Evolutionary conservation across 2,888 invertebrate genomes (phyloP), one percentile per base, ranked within the genome.

Genomic region (Athetis lepigone): DNA sequence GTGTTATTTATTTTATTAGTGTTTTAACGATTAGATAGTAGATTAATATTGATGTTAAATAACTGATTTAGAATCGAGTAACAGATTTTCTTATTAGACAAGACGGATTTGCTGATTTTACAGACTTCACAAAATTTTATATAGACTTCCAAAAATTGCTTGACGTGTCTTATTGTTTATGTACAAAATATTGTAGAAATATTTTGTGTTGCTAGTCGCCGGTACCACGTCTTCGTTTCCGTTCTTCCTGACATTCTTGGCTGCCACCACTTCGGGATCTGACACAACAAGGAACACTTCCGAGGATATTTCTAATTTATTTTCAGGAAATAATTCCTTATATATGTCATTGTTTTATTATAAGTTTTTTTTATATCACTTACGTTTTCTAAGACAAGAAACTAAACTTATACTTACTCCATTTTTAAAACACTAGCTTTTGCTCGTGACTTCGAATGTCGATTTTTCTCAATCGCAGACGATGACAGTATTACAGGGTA

Each of bases 211-310:
- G 18, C 21, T 11, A 50, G 33, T 50, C 8, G 27, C 29, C 49
- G 55, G 57, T 57, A 55, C n/a, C 59, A 29, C 4, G 7, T 73
- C 55, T 67, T 73, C 37, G 73, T 73, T 73, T 73, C 73, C 73
- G 68, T 27, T 47, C 11, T 29, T 51, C 5, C 21, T 43, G 51
- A 55, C 46, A 55, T 33, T 47, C 18, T 67, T 70, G 67, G 73
- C 70, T 70, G 18, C 49, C 19, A 2, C 43, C 9, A 39, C 43
- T 21, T 39, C 46, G 18, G 42, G 21, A 16, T 47, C 54, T 55
- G 43, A 55, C 45, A 39, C n/a, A 29, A 50, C 25, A 7, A n/a
- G n/a, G n/a, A n/a, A n/a, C n/a, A 29, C 16, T 39, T 49, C 33
- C 47, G 33, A 13, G 7, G 7, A 50, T 25, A 21, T 50, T 33